These are phyloP conservation scores for Philhelius pedissequus DNA, from an alignment of 2,888 invertebrate genomes.

Conservation along the genomic window DNA sequence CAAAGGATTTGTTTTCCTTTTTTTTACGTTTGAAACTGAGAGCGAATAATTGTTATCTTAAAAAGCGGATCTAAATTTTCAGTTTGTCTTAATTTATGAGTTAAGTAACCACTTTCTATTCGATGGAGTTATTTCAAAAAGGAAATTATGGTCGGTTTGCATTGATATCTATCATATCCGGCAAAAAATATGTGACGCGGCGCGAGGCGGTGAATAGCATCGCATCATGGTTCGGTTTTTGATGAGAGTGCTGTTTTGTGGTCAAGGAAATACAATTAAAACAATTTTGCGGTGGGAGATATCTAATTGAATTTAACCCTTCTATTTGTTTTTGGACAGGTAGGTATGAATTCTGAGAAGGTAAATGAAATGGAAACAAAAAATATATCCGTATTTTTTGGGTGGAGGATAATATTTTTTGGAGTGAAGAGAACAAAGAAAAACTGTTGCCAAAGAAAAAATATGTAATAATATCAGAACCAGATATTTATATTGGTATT, in stretches of 20 bases:
- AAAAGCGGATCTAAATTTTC: slow-evolving; percentile 19
- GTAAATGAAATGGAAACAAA: too few relatives aligned
- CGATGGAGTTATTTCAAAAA: slow-evolving; percentile 16
- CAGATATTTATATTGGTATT: too few relatives aligned
- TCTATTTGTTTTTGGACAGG: too few relatives aligned
- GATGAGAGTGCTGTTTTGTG: not conserved
- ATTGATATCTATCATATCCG: slow-evolving; percentile 7
- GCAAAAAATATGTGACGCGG: not conserved
- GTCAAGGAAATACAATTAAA: not conserved
- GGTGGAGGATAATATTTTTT: too few relatives aligned
- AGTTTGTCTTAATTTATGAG: slow-evolving; percentile 43
- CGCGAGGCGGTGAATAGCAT: not conserved
- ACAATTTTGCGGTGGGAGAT: too few relatives aligned
- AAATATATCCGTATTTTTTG: too few relatives aligned
- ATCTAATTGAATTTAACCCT: too few relatives aligned
- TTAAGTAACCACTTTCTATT: slow-evolving; percentile 3
- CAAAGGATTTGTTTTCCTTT: not conserved
- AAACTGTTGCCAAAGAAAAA: too few relatives aligned
- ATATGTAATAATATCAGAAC: too few relatives aligned
- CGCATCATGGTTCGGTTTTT: not conserved
- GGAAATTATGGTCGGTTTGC: not conserved
- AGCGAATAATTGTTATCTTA: slow-evolving; percentile 17
- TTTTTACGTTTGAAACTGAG: not conserved
- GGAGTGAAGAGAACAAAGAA: too few relatives aligned
- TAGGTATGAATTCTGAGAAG: too few relatives aligned